Conservation (phyloP, 2,888 invertebrate genomes). For the Zaprionus obscuricornis region DNA sequence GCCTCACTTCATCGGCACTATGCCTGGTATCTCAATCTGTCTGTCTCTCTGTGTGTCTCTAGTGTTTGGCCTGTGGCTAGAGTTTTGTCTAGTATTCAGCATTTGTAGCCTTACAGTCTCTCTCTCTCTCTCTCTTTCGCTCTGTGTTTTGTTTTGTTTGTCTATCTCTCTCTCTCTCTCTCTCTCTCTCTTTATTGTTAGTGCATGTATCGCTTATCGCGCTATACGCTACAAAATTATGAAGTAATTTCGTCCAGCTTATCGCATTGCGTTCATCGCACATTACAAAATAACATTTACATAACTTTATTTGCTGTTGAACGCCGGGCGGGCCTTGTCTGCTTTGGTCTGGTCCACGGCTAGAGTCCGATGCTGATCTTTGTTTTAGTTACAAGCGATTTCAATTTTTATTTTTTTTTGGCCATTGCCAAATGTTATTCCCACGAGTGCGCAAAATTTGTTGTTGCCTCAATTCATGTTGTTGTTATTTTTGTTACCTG, state of each 20-base stretch:
- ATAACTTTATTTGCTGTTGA: conserved; percentile 67
- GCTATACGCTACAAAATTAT: conserved; percentile 67
- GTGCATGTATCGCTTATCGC: conserved; percentile 63
- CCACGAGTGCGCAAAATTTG: conserved; percentile 52
- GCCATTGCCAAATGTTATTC: conserved; percentile 68
- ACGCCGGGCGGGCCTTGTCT: conserved; percentile 14
- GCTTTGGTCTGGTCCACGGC: neutral
- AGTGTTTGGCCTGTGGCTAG: conserved; percentile 41
- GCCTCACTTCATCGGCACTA: conserved; percentile 12
- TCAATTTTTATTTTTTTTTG: too few species aligned
- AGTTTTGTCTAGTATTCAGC: conserved; percentile 37
- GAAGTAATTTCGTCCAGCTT: conserved; percentile 71
- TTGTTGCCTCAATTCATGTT: conserved; percentile 11
- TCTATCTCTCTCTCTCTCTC: conserved; percentile 21
- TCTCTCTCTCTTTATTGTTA: conserved; percentile 53
- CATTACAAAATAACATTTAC: conserved; percentile 78
- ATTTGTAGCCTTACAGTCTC: conserved; percentile 26
- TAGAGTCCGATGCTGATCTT: conserved; percentile 51
- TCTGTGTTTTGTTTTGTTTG: conserved; percentile 43
- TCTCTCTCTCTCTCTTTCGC: conserved; percentile 29
- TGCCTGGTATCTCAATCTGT: conserved; percentile 15
- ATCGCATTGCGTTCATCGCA: conserved; percentile 79
- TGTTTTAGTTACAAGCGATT: conserved; percentile 59
- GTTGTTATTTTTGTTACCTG: conserved; percentile 8
- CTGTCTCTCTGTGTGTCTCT: neutral